These are phyloP conservation scores for Tetranychus truncatus DNA, from an alignment of 2,888 invertebrate genomes.

Conservation along the genomic window DNA sequence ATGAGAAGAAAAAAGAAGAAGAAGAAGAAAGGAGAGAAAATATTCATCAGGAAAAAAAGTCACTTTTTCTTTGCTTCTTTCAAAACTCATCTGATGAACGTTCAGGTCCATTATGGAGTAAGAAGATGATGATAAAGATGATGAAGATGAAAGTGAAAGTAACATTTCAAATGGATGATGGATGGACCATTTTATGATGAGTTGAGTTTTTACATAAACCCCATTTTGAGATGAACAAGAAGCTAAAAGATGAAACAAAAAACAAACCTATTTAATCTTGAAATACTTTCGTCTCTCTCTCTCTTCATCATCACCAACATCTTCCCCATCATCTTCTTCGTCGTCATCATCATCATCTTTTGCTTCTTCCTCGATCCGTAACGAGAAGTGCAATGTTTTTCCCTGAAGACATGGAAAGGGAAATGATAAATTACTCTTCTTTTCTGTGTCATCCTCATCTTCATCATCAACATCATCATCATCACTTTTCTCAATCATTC, in stretches of 20 bases:
- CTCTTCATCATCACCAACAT: background rate
- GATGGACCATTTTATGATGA: background rate
- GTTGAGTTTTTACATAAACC: too few species aligned
- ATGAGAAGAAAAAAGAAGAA: background rate
- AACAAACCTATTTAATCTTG: too few species aligned
- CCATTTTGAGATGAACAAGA: background rate
- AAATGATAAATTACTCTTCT: background rate
- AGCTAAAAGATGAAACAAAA: background rate
- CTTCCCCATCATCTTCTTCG: slow-evolving; percentile 9
- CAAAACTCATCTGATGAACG: background rate
- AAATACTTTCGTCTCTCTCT: background rate
- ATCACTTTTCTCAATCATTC: slow-evolving; percentile 1
- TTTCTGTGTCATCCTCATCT: background rate
- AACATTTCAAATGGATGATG: slow-evolving; percentile 4
- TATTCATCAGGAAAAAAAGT: too few species aligned
- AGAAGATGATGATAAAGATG: background rate
- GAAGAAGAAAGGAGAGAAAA: background rate
- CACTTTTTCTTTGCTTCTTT: too few species aligned
- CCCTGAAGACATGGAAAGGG: background rate
- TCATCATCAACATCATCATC: background rate
- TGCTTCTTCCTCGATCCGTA: slow-evolving; percentile 7
- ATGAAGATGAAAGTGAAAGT: background rate
- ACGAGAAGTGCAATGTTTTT: slow-evolving; percentile 6
- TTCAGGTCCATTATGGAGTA: background rate
- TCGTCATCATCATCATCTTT: slow-evolving; percentile 14